phyloP scores from a whole-genome alignment of 2,888 invertebrate species.

The Polietes domitor region DNA sequence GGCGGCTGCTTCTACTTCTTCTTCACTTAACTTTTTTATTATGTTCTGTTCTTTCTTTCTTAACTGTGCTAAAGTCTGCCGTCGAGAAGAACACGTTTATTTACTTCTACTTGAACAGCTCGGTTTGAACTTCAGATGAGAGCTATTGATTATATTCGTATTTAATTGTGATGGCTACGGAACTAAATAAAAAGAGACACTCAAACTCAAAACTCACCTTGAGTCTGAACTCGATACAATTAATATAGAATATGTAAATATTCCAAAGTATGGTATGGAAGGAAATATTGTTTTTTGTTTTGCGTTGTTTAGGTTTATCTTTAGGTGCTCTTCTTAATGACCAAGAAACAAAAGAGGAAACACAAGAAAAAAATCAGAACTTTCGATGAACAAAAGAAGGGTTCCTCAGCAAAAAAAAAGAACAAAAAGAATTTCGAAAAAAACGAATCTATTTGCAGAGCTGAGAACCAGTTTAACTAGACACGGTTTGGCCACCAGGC shows the following conservation, averaged over 20 bases:
- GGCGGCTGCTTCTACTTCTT: neutral
- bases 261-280: neutral
- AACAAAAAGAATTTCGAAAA: neutral
- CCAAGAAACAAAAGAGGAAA: neutral
- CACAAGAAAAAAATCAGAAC: neutral
- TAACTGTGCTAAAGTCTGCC: too few species aligned
- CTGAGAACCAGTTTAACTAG: slow-evolving; percentile 28
- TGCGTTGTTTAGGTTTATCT: neutral
- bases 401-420: neutral
- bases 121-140: neutral
- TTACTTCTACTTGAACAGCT: too few species aligned
- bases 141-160: neutral
- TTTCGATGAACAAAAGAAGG: neutral
- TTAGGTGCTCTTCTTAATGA: neutral
- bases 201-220: neutral
- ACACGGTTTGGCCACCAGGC: neutral
- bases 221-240: neutral
- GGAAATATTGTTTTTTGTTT: too few species aligned
- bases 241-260: neutral
- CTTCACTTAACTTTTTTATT: neutral
- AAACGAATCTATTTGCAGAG: neutral
- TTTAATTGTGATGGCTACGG: neutral
- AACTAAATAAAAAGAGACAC: neutral
- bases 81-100: too few species aligned
- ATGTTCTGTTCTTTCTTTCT: too few species aligned